Evolutionary conservation across 2,888 invertebrate species (phyloP).

Genomic region (Rosalia funebris): DNA sequence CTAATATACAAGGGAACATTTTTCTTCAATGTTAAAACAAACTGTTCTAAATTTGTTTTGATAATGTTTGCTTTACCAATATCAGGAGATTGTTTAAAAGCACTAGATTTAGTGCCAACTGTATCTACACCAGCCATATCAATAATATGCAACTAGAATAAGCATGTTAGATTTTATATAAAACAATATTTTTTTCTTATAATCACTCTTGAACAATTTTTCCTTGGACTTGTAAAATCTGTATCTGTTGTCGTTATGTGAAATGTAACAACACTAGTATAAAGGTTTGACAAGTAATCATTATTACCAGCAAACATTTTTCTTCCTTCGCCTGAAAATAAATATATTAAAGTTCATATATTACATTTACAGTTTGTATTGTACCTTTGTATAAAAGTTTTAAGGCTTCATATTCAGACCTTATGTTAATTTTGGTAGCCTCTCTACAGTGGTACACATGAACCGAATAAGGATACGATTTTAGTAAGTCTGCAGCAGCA

Average conservation of each 20-base stretch:
- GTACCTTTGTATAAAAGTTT: conserved; percentile 57
- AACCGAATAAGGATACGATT: conserved; percentile 45
- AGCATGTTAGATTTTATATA: conserved; percentile 4
- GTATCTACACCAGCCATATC: conserved; percentile 64
- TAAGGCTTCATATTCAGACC: conserved; percentile 54
- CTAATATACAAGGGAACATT: conserved; percentile 46
- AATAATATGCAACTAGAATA: conserved; percentile 61
- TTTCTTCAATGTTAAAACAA: conserved; percentile 50
- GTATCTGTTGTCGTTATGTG: conserved; percentile 52
- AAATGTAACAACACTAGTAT: conserved; percentile 61
- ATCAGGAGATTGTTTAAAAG: conserved; percentile 56
- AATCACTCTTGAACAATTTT: conserved; percentile 39
- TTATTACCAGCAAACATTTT: conserved; percentile 52
- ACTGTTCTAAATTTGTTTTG: conserved; percentile 62
- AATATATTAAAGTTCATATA: not conserved
- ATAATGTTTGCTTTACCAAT: conserved; percentile 61
- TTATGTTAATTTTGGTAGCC: conserved; percentile 49
- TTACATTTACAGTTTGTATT: too few relatives aligned
- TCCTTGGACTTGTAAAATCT: conserved; percentile 44
- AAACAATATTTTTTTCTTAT: not conserved
- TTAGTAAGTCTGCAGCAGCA: conserved; percentile 58
- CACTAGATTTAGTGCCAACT: conserved; percentile 52
- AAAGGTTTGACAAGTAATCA: conserved; percentile 58
- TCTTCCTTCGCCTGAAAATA: conserved; percentile 58
- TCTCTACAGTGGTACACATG: conserved; percentile 44